Evolutionary conservation across 2,113 vertebrate genomes (phyloP).

Genomic region (Melanostigma gelatinosum): DNA sequence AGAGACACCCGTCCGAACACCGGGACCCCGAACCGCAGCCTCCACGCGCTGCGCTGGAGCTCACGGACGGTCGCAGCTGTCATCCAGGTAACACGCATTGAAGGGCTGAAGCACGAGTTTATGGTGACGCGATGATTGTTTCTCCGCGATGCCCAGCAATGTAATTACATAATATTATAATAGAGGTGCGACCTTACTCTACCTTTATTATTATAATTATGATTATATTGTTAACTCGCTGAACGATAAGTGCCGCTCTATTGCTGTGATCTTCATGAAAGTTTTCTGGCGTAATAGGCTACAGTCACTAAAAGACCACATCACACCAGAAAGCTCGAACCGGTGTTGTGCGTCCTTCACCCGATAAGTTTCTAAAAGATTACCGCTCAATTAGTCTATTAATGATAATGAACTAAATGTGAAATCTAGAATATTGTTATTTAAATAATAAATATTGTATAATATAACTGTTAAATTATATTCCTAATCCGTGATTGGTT

Average conservation of each 20-base stretch:
- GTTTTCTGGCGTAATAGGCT: background rate
- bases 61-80: background rate
- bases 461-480: background rate
- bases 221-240: no score
- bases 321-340: background rate
- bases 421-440: background rate
- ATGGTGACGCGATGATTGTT: background rate
- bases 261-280: background rate
- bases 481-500: background rate
- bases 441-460: no score
- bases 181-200: background rate
- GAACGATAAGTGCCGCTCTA: background rate
- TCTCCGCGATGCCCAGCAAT: background rate
- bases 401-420: background rate
- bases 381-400: background rate
- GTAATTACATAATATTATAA: background rate
- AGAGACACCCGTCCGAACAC: constrained; percentile 4
- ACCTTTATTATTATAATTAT: background rate
- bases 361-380: background rate
- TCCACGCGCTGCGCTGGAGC: constrained; percentile 3
- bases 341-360: background rate
- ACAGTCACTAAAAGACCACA: background rate
- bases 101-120: background rate
- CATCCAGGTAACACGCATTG: constrained; percentile 43
- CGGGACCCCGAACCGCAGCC: constrained; percentile 29